These are phyloP conservation scores for Macrochelys suwanniensis DNA, from an alignment of 2,797 vertebrate genomes.

Conservation along the genomic window DNA sequence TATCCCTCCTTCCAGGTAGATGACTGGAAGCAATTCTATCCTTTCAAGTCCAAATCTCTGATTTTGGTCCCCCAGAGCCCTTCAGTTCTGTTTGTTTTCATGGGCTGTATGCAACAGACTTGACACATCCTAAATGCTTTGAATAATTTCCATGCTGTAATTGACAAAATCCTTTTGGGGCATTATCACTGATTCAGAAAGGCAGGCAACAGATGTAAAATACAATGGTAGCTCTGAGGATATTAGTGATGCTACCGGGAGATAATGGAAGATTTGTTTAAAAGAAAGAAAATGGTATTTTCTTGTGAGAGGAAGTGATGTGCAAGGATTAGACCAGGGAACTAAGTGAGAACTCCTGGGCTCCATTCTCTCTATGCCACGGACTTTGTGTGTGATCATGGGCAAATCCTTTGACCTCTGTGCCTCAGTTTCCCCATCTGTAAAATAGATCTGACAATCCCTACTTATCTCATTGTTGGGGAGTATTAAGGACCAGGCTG, in stretches of 20 bases:
- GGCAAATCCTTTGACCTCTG: background rate
- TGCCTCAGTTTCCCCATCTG: background rate
- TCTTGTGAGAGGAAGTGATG: constrained; percentile 5
- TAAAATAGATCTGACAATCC: background rate
- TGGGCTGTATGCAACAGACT: background rate
- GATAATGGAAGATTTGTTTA: background rate
- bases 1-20: background rate
- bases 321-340: background rate
- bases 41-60: background rate
- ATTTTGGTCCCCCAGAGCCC: background rate
- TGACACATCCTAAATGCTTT: background rate
- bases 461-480: background rate
- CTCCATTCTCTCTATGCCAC: background rate
- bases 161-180: background rate
- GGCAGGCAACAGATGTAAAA: background rate
- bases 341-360: background rate
- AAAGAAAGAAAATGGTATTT: constrained; percentile 15
- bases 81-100: background rate
- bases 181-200: background rate
- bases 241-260: background rate
- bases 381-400: background rate
- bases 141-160: background rate
- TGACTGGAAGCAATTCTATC: background rate
- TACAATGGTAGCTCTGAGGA: background rate
- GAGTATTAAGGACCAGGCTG: background rate